Evolutionary conservation across 2,888 invertebrate genomes (phyloP).

Genomic region (Rhogogaster chlorosoma): DNA sequence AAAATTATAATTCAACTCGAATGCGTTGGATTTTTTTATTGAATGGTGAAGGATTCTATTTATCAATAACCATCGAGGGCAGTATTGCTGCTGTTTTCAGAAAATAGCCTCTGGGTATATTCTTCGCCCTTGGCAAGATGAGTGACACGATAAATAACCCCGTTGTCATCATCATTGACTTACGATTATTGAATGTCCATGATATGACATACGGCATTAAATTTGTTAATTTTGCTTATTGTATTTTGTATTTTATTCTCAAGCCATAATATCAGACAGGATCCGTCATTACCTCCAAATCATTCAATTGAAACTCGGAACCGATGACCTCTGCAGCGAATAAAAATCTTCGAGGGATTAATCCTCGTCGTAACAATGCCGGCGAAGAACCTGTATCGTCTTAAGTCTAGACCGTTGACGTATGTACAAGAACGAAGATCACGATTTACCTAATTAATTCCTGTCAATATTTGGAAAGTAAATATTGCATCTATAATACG

Average conservation of each 20-base stretch:
- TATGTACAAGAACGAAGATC: constrained; percentile 13
- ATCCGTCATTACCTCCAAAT: neutral
- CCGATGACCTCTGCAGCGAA: neutral
- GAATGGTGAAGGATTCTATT: neutral
- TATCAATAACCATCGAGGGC: neutral
- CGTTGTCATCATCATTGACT: neutral
- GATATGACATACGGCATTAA: neutral
- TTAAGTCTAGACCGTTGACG: neutral
- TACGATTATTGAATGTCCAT: neutral
- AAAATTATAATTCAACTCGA: neutral
- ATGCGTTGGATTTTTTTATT: neutral
- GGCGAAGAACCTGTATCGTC: neutral
- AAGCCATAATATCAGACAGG: neutral
- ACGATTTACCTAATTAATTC: neutral
- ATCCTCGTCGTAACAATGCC: neutral
- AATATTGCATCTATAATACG: neutral
- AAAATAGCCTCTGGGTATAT: neutral
- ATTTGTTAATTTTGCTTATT: neutral
- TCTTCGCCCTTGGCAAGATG: neutral
- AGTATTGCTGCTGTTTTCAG: neutral
- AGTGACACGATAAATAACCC: neutral
- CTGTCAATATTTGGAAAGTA: constrained; percentile 5
- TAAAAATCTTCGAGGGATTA: neutral
- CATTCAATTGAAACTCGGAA: neutral
- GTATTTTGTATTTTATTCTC: neutral